Evolutionary conservation across 2,797 vertebrate species (phyloP), one percentile per base, ranked within the genome.

Genomic region (Clamator glandarius): DNA sequence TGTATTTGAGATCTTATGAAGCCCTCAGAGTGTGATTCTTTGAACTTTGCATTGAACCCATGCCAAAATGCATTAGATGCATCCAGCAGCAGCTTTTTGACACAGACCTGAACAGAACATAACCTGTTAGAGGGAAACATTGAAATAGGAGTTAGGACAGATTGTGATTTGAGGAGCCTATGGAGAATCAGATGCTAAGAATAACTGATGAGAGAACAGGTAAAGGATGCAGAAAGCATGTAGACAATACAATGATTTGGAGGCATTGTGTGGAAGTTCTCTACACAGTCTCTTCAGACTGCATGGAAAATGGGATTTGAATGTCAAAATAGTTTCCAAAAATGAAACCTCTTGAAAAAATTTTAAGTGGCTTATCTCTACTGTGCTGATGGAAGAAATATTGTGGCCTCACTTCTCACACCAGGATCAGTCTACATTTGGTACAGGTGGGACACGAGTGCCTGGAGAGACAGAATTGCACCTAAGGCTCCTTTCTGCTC

Each of bases 41-140:
- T 57, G 46, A 61, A 55, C 31, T 67, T 74, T 57, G 46, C 48
- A 39, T 8, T 62, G 29, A 83, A 51, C 20, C 51, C n/a, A 31
- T 11, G 58, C 51, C 59, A 72, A 74, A 91, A 78, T 9, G 31
- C 46, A 29, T 31, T 36, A 66, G 51, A 68, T 15, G 8, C 25
- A 28, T 5, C 23, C 36, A 68, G 18, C 25, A 68, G 36, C 25
- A 74, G 62, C 5, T 68, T 84, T 77, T 88, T 25, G 41, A 55
- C 8, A 19, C 1, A 59, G 19, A 26, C 13, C 28, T 36, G 39
- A 59, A 24, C 20, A 21, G 35, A 89, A 62, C 0, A 0, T 8
- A 17, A 48, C 18, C 33, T 24, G 2, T 51, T 35, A 54, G 59
- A 55, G 20, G 50, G 42, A 67, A 84, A 67, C 18, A 52, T 39